Base-by-base conservation (phyloP, 2,797 vertebrate genomes). In the Lophius americanus region DNA sequence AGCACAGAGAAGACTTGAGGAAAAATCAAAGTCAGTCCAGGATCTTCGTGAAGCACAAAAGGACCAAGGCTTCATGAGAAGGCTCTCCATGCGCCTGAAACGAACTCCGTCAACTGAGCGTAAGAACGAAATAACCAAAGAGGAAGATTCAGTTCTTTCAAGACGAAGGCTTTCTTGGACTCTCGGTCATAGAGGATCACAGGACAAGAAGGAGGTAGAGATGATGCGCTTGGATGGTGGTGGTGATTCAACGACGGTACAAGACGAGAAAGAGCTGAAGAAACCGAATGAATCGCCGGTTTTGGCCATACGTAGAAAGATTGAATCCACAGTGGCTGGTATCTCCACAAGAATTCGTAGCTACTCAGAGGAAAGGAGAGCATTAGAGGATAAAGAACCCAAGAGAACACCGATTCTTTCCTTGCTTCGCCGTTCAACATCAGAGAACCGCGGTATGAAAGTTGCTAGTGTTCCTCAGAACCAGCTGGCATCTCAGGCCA, bases 21-120 rank as follows among this genome's bases (percentile, higher is more conserved):
- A 96, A 81, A 96, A 98, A 76, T 96, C 97, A 14, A 97, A 94
- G 82, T 99, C 98, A 0, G 97, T 98, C 64, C 97, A 96, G 85
- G 96, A 99, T 83, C 93, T 99, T 48, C 92, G 93, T 0, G 96
- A 96, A 79, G 94, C 95, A 73, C 92, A 95, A 64, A 96, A 95
- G 76, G 97, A 98, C 70, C 92, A 93, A 81, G 91, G 98, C 58
- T 96, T 99, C 42, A 96, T 98, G 86, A 96, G 92, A 80, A 96
- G 96, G 74, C 89, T 97, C 12, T 96, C 96, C 9, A 86, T 96
- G 91, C 94, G 96, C 36, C 88, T 99, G 63, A 95, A 92, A 76
- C 92, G 94, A 76, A 93, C 94, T 1, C 95, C 97, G 0, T 95
- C 96, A 0, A 62, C 91, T 0, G 97, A 98, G 73, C 95, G 94